Base-by-base conservation (phyloP, 2,888 invertebrate genomes). In the Hypomecis punctinalis region DNA sequence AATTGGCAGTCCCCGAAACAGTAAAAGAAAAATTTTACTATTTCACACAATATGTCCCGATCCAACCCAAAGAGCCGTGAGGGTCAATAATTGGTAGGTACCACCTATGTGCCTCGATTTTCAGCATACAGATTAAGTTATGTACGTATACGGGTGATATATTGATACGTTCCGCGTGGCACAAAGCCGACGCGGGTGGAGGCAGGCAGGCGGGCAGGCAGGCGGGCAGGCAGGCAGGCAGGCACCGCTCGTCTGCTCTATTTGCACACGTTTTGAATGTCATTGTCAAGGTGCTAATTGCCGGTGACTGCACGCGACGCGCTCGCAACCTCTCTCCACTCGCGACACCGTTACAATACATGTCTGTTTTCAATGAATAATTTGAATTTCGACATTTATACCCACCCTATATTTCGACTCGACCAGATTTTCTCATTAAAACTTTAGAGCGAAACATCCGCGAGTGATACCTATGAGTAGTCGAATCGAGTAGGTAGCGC, bases 211-310 rank as follows among this genome's bases (percentile, higher is more conserved):
- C 23, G 3, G 23, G 23, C 23, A 23, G 23, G 23, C 23, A 23
- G 23, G 23, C 23, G 3, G 23, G 23, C 23, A 3, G 23, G 23
- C 23, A 23, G 23, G 23, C 23, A 63, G 71, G 71, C 63, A 69
- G 71, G 63, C 63, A 62, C 67, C 70, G 69, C 76, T 70, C 71
- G 66, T 64, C 73, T 75, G 78, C 77, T 84, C 83, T 90, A 90
- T 90, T 90, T 89, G 88, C 86, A 85, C 87, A 86, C 83, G 87
- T 88, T 90, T 85, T 90, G 90, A 90, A 91, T 91, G 89, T 89
- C 90, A 91, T 90, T 90, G 90, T 90, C 88, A 88, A 74, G 77
- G 83, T 80, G 84, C 86, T 91, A 90, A 91, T 91, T 90, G 90
- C 79, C 81, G 76, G 71, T 74, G 81, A 76, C 77, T 78, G 78